These are phyloP conservation scores for Cavia aperea DNA, from an alignment of 2,113 vertebrate genomes.

Conservation along the genomic window DNA sequence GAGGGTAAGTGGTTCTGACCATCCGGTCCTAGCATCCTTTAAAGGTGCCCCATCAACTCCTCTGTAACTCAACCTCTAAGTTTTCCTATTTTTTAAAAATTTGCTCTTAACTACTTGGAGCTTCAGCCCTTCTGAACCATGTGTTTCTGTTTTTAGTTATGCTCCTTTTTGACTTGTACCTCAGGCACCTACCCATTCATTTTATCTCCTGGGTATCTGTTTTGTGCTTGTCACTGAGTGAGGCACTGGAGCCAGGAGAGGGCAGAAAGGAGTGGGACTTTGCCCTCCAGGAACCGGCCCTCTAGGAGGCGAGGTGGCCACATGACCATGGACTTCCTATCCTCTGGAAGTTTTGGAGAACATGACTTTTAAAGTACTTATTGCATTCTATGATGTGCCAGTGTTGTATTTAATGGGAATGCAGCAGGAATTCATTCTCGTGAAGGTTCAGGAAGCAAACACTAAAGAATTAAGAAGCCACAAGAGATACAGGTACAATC, in stretches of 20 bases:
- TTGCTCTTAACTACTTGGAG: neutral
- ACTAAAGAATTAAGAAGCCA: neutral
- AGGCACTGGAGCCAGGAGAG: neutral
- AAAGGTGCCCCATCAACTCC: neutral
- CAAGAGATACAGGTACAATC: neutral
- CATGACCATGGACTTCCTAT: neutral
- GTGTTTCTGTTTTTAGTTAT: neutral
- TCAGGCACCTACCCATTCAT: neutral
- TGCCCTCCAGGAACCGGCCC: neutral
- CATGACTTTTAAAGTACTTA: neutral
- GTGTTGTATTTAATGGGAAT: neutral
- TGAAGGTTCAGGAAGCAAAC: neutral
- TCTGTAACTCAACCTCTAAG: neutral
- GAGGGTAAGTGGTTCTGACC: slow-evolving; percentile 76
- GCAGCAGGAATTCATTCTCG: neutral
- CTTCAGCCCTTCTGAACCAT: neutral
- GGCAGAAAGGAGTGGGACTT: neutral
- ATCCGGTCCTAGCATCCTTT: neutral
- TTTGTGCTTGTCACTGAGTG: neutral
- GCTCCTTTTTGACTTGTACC: neutral
- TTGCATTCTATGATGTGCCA: neutral
- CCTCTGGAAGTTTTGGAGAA: neutral
- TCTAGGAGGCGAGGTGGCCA: too few species aligned
- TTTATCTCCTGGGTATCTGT: neutral
- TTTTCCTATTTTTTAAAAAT: neutral